A percentile compares a stretch with the other conserved stretches of the same genome.
phyloP scores from a whole-genome alignment of 2,888 invertebrate genomes.

The Leucoptera coffeella region DNA sequence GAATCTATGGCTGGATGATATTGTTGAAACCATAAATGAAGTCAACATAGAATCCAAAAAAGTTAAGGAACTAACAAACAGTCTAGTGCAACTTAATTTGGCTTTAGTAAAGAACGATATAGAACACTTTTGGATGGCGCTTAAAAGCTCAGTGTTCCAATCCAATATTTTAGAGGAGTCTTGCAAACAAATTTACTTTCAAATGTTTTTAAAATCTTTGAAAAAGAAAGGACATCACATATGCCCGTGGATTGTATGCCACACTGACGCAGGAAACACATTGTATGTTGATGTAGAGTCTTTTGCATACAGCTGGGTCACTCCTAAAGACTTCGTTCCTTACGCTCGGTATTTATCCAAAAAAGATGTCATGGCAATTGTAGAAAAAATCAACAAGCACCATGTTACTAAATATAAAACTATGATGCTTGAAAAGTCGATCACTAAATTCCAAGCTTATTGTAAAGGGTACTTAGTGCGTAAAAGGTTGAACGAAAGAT shows the following conservation, averaged over 20 bases:
- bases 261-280: slow-evolving; percentile 41
- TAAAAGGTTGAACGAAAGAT: slow-evolving; percentile 26
- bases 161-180: slow-evolving; percentile 19
- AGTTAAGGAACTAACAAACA: slow-evolving; percentile 38
- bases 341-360: slow-evolving; percentile 38
- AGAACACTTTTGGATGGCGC: slow-evolving; percentile 26
- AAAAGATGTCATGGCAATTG: slow-evolving; percentile 26
- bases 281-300: slow-evolving; percentile 48
- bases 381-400: slow-evolving; percentile 38
- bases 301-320: slow-evolving; percentile 43
- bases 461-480: slow-evolving; percentile 56
- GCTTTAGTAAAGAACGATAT: slow-evolving; percentile 31
- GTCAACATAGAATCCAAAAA: slow-evolving; percentile 40
- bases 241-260: slow-evolving; percentile 46
- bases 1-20: slow-evolving; percentile 56
- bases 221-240: slow-evolving; percentile 34
- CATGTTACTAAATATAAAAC: slow-evolving; percentile 33
- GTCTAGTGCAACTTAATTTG: slow-evolving; percentile 32
- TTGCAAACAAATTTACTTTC: slow-evolving; percentile 39
- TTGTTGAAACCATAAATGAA: slow-evolving; percentile 34
- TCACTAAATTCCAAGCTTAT: slow-evolving; percentile 54
- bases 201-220: slow-evolving; percentile 34
- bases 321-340: slow-evolving; percentile 43
- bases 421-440: slow-evolving; percentile 25
- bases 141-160: slow-evolving; percentile 18